Evolutionary conservation across 2,888 invertebrate species (phyloP), one percentile per base, ranked within the genome.

Genomic region (Himalopsyche tibetana): DNA sequence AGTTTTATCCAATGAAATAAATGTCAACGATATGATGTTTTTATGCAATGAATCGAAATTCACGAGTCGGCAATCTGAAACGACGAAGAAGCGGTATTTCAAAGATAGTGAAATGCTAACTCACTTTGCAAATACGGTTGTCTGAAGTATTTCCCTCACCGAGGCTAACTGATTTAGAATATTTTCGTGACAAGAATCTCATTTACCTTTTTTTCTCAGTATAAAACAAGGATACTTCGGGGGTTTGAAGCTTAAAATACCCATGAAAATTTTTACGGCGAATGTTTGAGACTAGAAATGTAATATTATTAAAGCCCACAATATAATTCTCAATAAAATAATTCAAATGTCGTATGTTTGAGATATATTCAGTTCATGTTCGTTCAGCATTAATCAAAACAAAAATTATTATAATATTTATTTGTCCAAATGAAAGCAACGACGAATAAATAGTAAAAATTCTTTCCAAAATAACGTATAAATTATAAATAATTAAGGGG

Each of bases 41-140:
- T 63, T 63, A 63, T 19, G 63, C 63, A 63, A 19, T 28, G 63
- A 63, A 63, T 63, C n/a, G 19, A 63, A 63, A 63, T 63, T 63
- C 63, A 63, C 5, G 63, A 63, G 11, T 63, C 19, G 63, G 63
- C 63, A 63, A 19, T 19, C 28, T 15, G 11, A 19, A 19, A 63
- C 12, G 63, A 63, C 4, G 19, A 15, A 15, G 19, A 19, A 5
- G 19, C 28, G 19, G 63, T 63, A 63, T 63, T 63, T 11, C 19
- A 11, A 28, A 63, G 63, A 28, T 63, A 63, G 28, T 63, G 63
- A 63, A 63, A 19, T 63, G 63, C 63, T 63, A 63, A 63, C 63
- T 63, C 63, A 28, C 19, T 63, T 19, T 63, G 63, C 19, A 63
- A 63, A 63, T 63, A 63, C 63, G 63, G 63, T 63, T 63, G 63